phyloP scores from a whole-genome alignment of 2,888 invertebrate genomes.

The Phragmatobia fuliginosa region DNA sequence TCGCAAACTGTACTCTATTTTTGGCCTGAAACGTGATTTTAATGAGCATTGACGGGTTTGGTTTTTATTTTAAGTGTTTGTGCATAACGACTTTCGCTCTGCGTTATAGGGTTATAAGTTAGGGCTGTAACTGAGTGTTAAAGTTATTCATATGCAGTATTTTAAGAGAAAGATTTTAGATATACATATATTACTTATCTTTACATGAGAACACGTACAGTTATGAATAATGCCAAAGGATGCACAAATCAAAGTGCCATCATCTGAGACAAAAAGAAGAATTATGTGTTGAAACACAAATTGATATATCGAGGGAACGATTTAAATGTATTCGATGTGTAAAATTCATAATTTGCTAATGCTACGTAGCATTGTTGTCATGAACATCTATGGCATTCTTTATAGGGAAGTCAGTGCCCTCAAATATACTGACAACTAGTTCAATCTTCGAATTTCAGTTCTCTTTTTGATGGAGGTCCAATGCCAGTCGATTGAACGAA shows the following conservation, averaged over 20 bases:
- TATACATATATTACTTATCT: no score
- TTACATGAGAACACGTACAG: neutral
- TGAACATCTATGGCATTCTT: no score
- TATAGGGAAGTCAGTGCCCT: no score
- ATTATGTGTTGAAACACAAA: neutral
- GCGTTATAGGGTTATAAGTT: slow-evolving; percentile 25
- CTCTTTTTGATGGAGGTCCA: no score
- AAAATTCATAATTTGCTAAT: no score
- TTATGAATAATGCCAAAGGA: neutral
- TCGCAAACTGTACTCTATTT: slow-evolving; percentile 56
- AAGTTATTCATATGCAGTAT: slow-evolving; percentile 22
- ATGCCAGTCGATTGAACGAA: no score
- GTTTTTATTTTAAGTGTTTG: slow-evolving; percentile 48
- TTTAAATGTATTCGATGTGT: no score
- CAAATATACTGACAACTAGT: no score
- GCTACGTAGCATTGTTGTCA: no score
- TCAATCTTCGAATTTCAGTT: no score
- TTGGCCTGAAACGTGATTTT: slow-evolving; percentile 57
- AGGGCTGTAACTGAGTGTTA: slow-evolving; percentile 25
- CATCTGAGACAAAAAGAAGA: neutral
- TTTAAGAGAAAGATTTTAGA: neutral
- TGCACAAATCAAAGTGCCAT: neutral
- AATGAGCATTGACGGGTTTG: slow-evolving; percentile 58
- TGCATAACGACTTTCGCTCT: slow-evolving; percentile 26
- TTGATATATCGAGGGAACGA: neutral